Evolutionary conservation across 2,113 vertebrate genomes (phyloP).

Genomic region (Campylorhamphus procurvoides): DNA sequence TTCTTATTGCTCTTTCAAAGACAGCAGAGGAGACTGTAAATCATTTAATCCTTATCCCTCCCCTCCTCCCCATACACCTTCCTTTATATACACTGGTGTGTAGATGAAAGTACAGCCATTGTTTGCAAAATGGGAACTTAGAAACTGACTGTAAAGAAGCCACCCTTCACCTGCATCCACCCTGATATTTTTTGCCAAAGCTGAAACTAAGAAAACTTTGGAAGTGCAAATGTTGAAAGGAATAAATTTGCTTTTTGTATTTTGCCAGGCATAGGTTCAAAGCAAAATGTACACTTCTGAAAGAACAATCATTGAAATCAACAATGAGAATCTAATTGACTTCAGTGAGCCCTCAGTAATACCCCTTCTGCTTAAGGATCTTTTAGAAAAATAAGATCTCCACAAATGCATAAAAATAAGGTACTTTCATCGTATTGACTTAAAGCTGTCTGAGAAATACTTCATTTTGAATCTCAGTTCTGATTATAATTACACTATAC

Average conservation of each 20-base stretch:
- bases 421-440: neutral
- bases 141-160: neutral
- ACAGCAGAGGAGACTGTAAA: neutral
- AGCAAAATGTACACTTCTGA: neutral
- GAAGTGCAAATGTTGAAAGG: neutral
- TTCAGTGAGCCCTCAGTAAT: neutral
- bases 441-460: conserved; percentile 27
- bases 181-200: neutral
- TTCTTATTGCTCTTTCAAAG: neutral
- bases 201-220: neutral
- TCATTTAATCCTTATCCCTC: neutral
- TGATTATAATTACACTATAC: neutral
- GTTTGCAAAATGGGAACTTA: neutral
- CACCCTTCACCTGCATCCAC: neutral
- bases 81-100: neutral
- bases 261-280: neutral
- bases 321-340: neutral
- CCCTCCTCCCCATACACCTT: neutral
- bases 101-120: neutral
- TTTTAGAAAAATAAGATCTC: neutral
- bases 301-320: neutral
- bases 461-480: neutral
- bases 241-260: neutral
- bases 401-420: neutral
- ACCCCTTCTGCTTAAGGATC: neutral